phyloP scores from a whole-genome alignment of 2,888 invertebrate genomes.

The Drosophila paranaensis region DNA sequence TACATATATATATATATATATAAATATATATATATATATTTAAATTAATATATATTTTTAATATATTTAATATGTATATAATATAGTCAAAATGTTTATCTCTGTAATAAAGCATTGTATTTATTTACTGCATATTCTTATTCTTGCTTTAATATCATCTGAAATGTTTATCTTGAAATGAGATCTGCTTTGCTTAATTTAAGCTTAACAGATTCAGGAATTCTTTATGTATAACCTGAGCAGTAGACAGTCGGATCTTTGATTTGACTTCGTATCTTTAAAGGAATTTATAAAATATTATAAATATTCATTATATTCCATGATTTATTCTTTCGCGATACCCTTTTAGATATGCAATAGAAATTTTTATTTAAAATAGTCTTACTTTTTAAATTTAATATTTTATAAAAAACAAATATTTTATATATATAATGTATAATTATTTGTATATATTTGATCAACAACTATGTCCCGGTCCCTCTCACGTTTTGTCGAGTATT shows the following conservation, averaged over 20 bases:
- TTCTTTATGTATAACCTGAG: neutral
- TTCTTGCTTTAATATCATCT: neutral
- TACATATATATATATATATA: too few species aligned
- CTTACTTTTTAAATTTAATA: neutral
- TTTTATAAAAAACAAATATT: too few species aligned
- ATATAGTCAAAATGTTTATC: too few species aligned
- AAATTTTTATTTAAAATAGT: neutral
- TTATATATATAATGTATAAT: neutral
- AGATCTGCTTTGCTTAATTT: neutral
- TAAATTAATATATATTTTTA: too few species aligned
- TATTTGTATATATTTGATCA: neutral
- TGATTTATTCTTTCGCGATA: neutral
- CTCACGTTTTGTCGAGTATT: neutral
- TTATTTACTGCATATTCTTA: too few species aligned
- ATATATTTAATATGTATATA: too few species aligned
- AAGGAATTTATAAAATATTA: too few species aligned
- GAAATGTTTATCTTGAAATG: neutral
- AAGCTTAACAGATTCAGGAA: neutral
- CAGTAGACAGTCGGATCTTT: neutral
- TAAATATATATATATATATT: too few species aligned
- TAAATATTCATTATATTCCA: neutral
- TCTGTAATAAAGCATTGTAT: too few species aligned
- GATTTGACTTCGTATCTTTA: neutral
- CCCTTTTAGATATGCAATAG: slow-evolving; percentile 24
- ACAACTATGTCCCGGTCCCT: neutral